Evolutionary conservation across 2,888 invertebrate genomes (phyloP), one percentile per base, ranked within the genome.

Genomic region (Schizotus pectinicornis): DNA sequence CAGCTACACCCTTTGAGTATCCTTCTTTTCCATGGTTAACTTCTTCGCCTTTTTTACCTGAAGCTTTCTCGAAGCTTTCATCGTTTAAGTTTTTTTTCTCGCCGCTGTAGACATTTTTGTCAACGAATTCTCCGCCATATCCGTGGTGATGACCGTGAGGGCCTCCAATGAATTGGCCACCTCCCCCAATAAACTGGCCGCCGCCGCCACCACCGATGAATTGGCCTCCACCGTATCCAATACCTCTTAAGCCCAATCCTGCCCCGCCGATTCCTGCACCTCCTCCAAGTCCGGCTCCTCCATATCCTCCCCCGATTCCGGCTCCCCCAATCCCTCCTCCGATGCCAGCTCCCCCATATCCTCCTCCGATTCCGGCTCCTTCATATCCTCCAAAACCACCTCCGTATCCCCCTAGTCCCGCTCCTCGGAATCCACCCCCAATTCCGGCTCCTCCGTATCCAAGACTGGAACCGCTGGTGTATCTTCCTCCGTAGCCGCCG

Each of bases 51-150:
- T 81, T 80, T 64, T 83, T 82, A 39, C 85, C 85, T 62, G 82
- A 81, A 1, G 83, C 64, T 65, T 85, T 85, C 60, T 85, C 83
- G 56, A 82, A 73, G 63, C 83, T 82, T 66, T 82, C 83, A 65
- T 83, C 85, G 3, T 83, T 83, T 2, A 81, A 78, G 63, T 85
- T 84, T 68, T 86, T 85, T 61, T 85, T 83, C 8, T 81, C 85
- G 5, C 82, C 82, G 47, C 83, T 84, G 66, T 83, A 86, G 3
- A 82, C 81, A 50, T 83, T 82, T 64, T 84, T 84, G 64, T 86
- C 85, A 0, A 85, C 79, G 56, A 81, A 83, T 63, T 74, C 73
- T 3, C 76, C 76, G 1, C 77, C 77, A 35, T 63, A 58, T 8
- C 68, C 69, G 30, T 61, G 53, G 7, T 61, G 64, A 36, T 48